Evolutionary conservation across 1,140 invertebrate genomes (phyloP).

Genomic region (Drosophila nigromelanica): DNA sequence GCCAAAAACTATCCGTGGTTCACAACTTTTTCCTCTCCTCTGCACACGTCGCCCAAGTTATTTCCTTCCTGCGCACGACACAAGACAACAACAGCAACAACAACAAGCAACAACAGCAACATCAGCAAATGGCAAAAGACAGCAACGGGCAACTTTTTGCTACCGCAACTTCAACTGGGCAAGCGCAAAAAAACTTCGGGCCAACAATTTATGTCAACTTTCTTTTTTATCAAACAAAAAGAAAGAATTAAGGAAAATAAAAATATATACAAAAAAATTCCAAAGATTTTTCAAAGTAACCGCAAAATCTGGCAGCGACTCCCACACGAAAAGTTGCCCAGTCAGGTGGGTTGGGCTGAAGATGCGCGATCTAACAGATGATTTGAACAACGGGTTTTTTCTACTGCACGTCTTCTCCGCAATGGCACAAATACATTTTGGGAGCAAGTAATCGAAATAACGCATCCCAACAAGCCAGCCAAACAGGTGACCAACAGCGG

Average conservation of each 20-base stretch:
- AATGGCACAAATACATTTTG: slow-evolving; percentile 50
- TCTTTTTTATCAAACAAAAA: slow-evolving; percentile 80
- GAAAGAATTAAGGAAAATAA: slow-evolving; percentile 63
- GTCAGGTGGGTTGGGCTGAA: slow-evolving; percentile 68
- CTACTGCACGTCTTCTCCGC: slow-evolving; percentile 47
- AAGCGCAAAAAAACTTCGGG: slow-evolving; percentile 41
- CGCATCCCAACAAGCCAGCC: slow-evolving; percentile 56
- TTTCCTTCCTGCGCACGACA: slow-evolving; percentile 74
- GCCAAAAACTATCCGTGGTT: slow-evolving; percentile 57
- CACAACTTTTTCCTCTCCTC: slow-evolving; percentile 13
- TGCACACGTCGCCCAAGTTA: slow-evolving; percentile 23
- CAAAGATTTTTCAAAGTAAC: slow-evolving; percentile 77
- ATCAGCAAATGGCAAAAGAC: slow-evolving; percentile 27
- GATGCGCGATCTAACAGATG: slow-evolving; percentile 62
- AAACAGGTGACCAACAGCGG: slow-evolving; percentile 73
- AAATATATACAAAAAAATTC: slow-evolving; percentile 53
- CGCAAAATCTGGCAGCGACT: slow-evolving; percentile 71
- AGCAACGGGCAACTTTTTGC: slow-evolving; percentile 44
- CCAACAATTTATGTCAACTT: slow-evolving; percentile 78
- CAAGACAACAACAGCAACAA: slow-evolving; percentile 13
- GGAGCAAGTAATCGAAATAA: slow-evolving; percentile 65
- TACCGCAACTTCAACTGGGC: slow-evolving; percentile 54
- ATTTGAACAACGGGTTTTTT: slow-evolving; percentile 55
- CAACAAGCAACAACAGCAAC: slow-evolving; percentile 26
- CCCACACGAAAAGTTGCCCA: slow-evolving; percentile 68